Evolutionary conservation across 1,140 invertebrate genomes (phyloP).

Genomic region (Trichonephila inaurata): DNA sequence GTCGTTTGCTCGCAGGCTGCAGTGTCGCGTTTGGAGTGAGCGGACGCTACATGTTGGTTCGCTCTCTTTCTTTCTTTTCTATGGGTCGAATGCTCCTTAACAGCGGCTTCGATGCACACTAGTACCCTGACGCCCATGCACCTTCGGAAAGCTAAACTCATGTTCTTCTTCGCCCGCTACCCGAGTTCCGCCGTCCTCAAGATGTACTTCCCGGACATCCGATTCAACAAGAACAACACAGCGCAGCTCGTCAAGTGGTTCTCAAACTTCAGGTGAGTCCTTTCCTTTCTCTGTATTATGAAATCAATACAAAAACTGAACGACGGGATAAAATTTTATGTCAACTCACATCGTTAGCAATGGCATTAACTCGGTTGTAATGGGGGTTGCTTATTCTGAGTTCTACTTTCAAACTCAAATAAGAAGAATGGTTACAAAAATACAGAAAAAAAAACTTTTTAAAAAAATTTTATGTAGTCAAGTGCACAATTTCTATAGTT

Average conservation of each 20-base stretch:
- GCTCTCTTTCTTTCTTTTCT: background rate
- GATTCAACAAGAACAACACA: constrained; percentile 99
- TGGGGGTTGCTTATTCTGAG: too few species aligned
- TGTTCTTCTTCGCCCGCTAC: constrained; percentile 99
- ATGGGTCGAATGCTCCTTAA: constrained; percentile 79
- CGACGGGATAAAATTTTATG: too few species aligned
- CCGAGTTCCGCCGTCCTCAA: constrained; percentile 98
- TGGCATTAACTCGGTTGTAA: too few species aligned
- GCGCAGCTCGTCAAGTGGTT: constrained; percentile 99
- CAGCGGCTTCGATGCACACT: constrained; percentile 79
- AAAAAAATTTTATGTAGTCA: too few species aligned
- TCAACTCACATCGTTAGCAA: too few species aligned
- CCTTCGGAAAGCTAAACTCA: constrained; percentile 99
- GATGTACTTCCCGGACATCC: constrained; percentile 99
- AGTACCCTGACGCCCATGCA: constrained; percentile 99
- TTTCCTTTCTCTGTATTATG: background rate
- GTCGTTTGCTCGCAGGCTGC: background rate
- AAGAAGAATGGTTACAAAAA: too few species aligned
- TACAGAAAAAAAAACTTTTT: too few species aligned
- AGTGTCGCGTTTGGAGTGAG: background rate
- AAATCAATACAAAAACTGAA: too few species aligned
- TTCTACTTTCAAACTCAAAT: too few species aligned
- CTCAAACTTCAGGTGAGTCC: constrained; percentile 98
- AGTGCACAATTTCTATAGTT: too few species aligned
- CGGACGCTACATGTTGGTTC: constrained; percentile 15